Evolutionary conservation across 1,140 invertebrate species (phyloP).

Genomic region (Drosophila melanogaster): Release_6_plus_ISO1_MT NC_004354.4:6668001-6668500

Average conservation of each 20-base stretch:
- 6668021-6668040: background rate
- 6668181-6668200: conserved; percentile 46
- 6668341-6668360: no score
- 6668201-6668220: conserved; percentile 1
- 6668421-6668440: no score
- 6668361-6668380: no score
- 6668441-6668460: no score
- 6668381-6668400: no score
- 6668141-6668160: conserved; percentile 59
- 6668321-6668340: no score
- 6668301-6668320: no score
- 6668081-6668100: background rate
- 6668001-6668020: background rate
- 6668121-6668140: conserved; percentile 68
- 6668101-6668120: conserved; percentile 14
- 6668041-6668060: conserved; percentile 1
- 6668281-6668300: background rate
- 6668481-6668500: background rate
- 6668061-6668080: conserved; percentile 17
- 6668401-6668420: no score
- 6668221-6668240: conserved; percentile 56
- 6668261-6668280: background rate
- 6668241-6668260: conserved; percentile 30
- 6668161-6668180: conserved; percentile 48
- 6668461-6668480: no score